Evolutionary conservation across 2,113 vertebrate genomes (phyloP), one percentile per base, ranked within the genome.

Genomic region (Siniperca chuatsi): DNA sequence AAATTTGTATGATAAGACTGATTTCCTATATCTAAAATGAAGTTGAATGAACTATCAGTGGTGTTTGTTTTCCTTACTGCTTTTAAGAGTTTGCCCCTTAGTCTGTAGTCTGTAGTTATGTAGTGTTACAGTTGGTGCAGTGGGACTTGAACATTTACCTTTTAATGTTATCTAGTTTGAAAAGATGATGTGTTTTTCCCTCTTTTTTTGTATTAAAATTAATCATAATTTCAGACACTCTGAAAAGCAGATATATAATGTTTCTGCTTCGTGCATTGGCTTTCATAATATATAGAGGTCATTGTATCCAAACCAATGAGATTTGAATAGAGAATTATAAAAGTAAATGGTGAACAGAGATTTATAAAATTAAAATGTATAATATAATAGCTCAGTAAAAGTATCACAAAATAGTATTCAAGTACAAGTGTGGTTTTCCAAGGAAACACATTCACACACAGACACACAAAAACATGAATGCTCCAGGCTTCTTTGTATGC

Each of bases 401-500:
- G 35, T 37, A 37, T 33, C n/a, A 74, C 37, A 69, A 77, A 57
- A 62, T 4, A 12, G 7, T 25, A 35, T 20, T 57, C 13, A 44
- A 42, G n/a, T 12, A 55, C 44, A 23, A 18, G 57, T 29, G 3
- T n/a, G 50, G 29, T 35, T 79, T 55, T 21, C 40, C 21, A 16
- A 23, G 23, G 42, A 33, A 65, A 44, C 64, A 61, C 65, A 9
- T 6, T 23, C 58, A 81, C 35, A 13, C 44, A 87, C 48, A 78
- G 1, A 75, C 74, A 78, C 62, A 85, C 65, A 87, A 12, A 35
- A 67, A 82, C 21, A 57, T 15, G 64, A 52, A 62, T 9, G 82
- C 85, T 89, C 20, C 64, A 71, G 84, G 84, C 82, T 44, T 83
- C 77, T 85, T 72, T 84, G 79, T 75, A 46, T 11, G 68, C 76